Base-by-base conservation (phyloP, 2,113 vertebrate species). In the Lamprologus tigripictilis region DNA sequence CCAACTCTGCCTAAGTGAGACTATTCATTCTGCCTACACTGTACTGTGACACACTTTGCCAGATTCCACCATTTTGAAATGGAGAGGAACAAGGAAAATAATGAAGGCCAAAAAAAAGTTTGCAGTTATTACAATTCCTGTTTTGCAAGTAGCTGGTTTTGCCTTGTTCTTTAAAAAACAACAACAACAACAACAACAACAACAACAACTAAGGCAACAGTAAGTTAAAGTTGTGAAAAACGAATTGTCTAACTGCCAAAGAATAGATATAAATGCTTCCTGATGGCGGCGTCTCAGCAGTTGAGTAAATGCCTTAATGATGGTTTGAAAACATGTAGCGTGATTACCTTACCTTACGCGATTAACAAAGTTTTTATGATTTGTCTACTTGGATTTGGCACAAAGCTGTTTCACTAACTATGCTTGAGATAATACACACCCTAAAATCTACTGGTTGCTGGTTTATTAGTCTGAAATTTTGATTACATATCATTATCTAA, bases 21-120 rank as follows among this genome's bases (percentile, higher is more conserved):
- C 83, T 82, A 84, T 94, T 91, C 35, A 91, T 81, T 61, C 68
- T 19, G 54, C 17, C 10, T 28, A 0, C 53, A 83, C 90, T 85
- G 63, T 81, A 83, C 2, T 12, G 78, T 92, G 88, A 89, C 82
- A 26, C 37, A 54, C 8, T 16, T 26, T 26, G 28, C 40, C 63
- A 76, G 33, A 23, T 31, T 23, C 31, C n/a, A 54, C 21, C 5
- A 21, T 33, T 81, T 40, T 78, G 33, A 55, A 71, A 19, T 9
- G 0, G 13, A 26, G 5, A 45, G 35, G 21, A 19, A 45, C 12
- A 42, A 35, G 49, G 23, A 9, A 16, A 3, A 80, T 16, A 55
- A 49, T 12, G 8, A 16, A 61, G 3, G 21, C 21, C 28, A 61
- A 17, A 31, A 16, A 8, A 26, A 8, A 26, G 12, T 12, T 13